Percentiles rank a stretch among this genome's conserved stretches.
Evolutionary conservation across 2,797 vertebrate genomes (phyloP).

Genomic region (Fratercula arctica): DNA sequence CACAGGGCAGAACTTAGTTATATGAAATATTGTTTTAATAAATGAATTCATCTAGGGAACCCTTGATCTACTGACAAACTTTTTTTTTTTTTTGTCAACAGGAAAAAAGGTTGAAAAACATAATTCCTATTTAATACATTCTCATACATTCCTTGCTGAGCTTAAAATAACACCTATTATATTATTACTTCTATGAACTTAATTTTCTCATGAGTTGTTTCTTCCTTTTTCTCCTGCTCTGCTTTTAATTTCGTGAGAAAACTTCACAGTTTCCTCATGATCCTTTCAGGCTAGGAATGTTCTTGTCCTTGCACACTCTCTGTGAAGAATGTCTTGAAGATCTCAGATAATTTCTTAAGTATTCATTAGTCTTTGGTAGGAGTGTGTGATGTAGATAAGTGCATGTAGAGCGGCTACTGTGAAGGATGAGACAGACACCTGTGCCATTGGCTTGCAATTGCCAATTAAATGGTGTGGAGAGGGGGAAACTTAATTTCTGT

Average conservation of each 20-base stretch:
- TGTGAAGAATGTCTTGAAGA: neutral
- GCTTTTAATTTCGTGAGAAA: neutral
- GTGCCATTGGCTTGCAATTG: neutral
- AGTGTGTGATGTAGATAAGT: neutral
- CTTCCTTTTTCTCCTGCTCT: neutral
- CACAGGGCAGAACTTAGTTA: neutral
- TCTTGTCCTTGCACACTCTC: neutral
- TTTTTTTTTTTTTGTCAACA: neutral
- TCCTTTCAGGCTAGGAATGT: neutral
- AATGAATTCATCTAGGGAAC: constrained; percentile 25
- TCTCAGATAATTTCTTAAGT: neutral
- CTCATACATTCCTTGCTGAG: neutral
- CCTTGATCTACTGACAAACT: neutral
- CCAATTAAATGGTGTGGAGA: neutral
- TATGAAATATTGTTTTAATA: constrained; percentile 59
- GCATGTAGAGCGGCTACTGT: neutral
- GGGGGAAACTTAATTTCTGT: neutral
- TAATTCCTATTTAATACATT: neutral
- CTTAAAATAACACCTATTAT: neutral
- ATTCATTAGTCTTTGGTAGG: neutral
- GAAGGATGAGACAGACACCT: neutral
- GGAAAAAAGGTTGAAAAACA: neutral
- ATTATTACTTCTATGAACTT: neutral
- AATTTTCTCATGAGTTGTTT: neutral
- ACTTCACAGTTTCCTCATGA: neutral